Percentiles rank a stretch among this genome's conserved stretches.
These are phyloP conservation scores for Homalodisca vitripennis DNA, from an alignment of 1,140 invertebrate genomes.

Conservation along the genomic window DNA sequence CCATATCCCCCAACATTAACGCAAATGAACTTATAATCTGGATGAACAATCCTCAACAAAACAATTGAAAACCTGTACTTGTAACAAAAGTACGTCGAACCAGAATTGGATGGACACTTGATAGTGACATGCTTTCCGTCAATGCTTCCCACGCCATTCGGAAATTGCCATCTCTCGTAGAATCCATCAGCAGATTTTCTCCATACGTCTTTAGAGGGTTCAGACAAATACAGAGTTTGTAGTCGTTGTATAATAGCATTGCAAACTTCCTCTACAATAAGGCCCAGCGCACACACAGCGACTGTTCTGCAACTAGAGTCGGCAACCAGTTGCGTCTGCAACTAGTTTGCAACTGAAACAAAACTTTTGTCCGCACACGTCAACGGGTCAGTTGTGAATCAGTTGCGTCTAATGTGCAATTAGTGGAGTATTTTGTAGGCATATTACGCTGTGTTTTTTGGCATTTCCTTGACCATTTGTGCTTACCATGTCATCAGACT, in stretches of 20 bases:
- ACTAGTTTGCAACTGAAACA: no score
- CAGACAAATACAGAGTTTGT: constrained; percentile 35
- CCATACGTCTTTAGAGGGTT: constrained; percentile 41
- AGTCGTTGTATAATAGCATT: constrained; percentile 31
- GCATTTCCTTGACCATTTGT: no score
- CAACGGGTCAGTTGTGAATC: no score
- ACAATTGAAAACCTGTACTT: constrained; percentile 48
- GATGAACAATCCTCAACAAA: constrained; percentile 48
- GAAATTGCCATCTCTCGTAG: constrained; percentile 45
- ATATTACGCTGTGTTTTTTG: no score
- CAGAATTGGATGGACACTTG: constrained; percentile 45
- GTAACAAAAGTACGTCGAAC: constrained; percentile 49
- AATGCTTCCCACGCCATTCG: constrained; percentile 46
- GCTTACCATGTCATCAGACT: no score
- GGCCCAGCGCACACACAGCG: no score
- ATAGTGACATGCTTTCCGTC: constrained; percentile 51
- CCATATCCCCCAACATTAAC: constrained; percentile 49
- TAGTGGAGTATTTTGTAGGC: no score
- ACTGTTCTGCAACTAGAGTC: no score
- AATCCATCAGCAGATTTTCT: constrained; percentile 42
- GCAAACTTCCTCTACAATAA: neutral
- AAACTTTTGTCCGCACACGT: no score
- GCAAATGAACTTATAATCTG: constrained; percentile 48
- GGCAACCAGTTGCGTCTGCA: no score
- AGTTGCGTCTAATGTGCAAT: no score